phyloP scores from a whole-genome alignment of 2,113 vertebrate genomes.

The Bombycilla garrulus region DNA sequence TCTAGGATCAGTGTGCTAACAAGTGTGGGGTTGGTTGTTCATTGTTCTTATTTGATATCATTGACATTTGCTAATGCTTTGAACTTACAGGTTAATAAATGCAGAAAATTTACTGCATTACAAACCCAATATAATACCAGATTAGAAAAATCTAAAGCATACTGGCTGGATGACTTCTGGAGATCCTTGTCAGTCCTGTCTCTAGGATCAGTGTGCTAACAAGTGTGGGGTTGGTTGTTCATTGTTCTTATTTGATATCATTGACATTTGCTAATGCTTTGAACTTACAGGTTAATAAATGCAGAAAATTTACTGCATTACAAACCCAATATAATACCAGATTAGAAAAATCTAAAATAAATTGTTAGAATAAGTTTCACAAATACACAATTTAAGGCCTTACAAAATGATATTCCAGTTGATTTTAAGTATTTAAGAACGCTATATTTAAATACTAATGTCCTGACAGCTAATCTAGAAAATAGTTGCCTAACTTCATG shows the following conservation, averaged over 20 bases:
- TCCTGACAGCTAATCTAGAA: neutral
- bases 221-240: neutral
- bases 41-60: neutral
- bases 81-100: conserved; percentile 1
- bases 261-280: neutral
- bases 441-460: neutral
- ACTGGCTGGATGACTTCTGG: neutral
- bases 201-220: neutral
- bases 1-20: neutral
- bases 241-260: neutral
- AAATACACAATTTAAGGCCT: neutral
- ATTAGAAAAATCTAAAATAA: conserved; percentile 35
- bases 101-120: conserved; percentile 1
- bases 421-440: neutral
- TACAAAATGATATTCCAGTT: neutral
- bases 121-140: neutral
- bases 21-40: neutral
- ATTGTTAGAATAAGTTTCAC: neutral
- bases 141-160: neutral
- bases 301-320: conserved; percentile 1
- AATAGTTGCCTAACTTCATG: neutral
- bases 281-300: conserved; percentile 1
- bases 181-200: neutral
- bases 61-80: neutral
- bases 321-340: neutral